Percentiles rank a stretch among this genome's conserved stretches.
Evolutionary conservation across 1,140 invertebrate genomes (phyloP).

Genomic region (Drosophila orosa): DNA sequence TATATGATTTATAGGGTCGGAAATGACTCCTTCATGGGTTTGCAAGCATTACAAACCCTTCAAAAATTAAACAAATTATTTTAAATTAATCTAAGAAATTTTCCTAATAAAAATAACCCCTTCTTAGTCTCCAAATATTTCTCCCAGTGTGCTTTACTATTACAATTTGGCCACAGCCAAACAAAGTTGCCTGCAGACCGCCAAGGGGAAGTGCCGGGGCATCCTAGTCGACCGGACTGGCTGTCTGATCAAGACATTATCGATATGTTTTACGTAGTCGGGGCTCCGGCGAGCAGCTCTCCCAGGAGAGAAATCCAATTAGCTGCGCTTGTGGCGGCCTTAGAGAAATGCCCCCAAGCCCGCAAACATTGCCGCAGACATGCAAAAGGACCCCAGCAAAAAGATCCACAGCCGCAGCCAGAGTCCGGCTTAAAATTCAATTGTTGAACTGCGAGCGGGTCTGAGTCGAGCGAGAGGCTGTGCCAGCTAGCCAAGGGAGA

Average conservation of each 20-base stretch:
- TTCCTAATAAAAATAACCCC: too few relatives aligned
- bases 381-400: constrained; percentile 72
- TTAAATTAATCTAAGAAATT: too few relatives aligned
- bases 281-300: constrained; percentile 52
- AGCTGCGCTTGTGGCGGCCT: constrained; percentile 78
- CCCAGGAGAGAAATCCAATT: constrained; percentile 83
- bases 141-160: constrained; percentile 75
- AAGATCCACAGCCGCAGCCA: constrained; percentile 6
- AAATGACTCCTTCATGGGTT: too few relatives aligned
- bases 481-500: constrained; percentile 50
- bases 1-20: too few relatives aligned
- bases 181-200: constrained; percentile 29
- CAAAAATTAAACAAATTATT: too few relatives aligned
- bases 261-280: constrained; percentile 81
- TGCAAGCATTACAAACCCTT: too few relatives aligned
- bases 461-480: constrained; percentile 15
- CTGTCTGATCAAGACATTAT: constrained; percentile 83
- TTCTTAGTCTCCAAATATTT: too few relatives aligned
- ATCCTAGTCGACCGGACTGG: constrained; percentile 38
- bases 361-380: constrained; percentile 45
- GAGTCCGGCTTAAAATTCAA: constrained; percentile 48
- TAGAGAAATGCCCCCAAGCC: constrained; percentile 58
- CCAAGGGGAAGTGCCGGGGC: background rate
- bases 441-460: constrained; percentile 53
- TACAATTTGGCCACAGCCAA: constrained; percentile 72